phyloP scores from a whole-genome alignment of 2,113 vertebrate species.

The Excalfactoria chinensis region DNA sequence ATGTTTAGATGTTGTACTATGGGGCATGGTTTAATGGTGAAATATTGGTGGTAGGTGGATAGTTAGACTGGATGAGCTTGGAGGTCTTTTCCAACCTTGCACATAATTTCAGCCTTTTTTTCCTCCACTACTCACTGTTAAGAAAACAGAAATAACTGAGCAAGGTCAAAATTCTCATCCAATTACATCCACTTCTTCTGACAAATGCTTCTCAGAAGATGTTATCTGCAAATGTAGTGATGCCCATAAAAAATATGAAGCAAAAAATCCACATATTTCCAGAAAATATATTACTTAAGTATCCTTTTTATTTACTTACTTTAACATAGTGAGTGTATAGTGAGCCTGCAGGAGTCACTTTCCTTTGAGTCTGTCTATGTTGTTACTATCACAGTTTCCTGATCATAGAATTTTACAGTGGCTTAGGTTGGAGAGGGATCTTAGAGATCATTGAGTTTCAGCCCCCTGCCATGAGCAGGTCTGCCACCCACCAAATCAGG shows the following conservation, averaged over 20 bases:
- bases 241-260: not conserved
- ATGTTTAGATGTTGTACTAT: no score
- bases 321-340: not conserved
- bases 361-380: not conserved
- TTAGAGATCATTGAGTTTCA: no score
- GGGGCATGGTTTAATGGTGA: no score
- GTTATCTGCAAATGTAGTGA: not conserved
- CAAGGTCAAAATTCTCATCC: not conserved
- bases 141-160: not conserved
- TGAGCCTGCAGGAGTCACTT: not conserved
- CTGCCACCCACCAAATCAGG: no score
- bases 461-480: no score
- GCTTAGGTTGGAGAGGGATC: no score
- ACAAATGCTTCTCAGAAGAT: not conserved
- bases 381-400: not conserved
- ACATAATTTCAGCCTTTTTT: not conserved
- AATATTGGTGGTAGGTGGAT: no score
- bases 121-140: not conserved
- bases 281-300: not conserved
- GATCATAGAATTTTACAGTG: no score
- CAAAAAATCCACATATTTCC: not conserved
- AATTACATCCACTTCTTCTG: not conserved
- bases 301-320: not conserved
- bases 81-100: not conserved
- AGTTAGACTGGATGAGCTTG: no score